phyloP scores from a whole-genome alignment of 2,888 invertebrate genomes.

The Lepidonotus clava region DNA sequence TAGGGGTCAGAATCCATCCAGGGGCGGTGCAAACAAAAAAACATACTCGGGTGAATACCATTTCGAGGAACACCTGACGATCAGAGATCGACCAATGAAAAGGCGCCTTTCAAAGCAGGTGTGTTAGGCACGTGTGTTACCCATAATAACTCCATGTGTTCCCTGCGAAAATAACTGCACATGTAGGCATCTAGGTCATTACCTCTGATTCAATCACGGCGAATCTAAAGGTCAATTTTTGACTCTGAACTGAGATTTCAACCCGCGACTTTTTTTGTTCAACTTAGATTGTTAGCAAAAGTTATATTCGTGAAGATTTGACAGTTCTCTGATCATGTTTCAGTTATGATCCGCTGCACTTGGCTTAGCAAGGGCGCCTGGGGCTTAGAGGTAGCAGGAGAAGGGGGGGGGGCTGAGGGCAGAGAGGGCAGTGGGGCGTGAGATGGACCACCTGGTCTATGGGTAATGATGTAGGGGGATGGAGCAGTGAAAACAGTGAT shows the following conservation, averaged over 20 bases:
- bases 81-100: constrained; percentile 7
- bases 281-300: no score
- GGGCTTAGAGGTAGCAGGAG: background rate
- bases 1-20: no score
- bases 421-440: constrained; percentile 8
- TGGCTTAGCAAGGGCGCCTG: background rate
- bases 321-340: no score
- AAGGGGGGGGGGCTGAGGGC: constrained; percentile 4
- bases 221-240: no score
- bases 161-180: no score
- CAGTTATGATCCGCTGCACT: constrained; percentile 7
- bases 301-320: no score
- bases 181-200: no score
- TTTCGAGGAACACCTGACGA: constrained; percentile 50
- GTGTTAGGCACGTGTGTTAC: constrained; percentile 5
- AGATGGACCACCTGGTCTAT: constrained; percentile 35
- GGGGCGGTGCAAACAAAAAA: constrained; percentile 36
- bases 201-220: no score
- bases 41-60: constrained; percentile 5
- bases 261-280: no score
- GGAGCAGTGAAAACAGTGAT: no score
- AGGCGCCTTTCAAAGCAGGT: constrained; percentile 17
- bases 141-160: constrained; percentile 4
- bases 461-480: no score
- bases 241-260: no score